phyloP scores from a whole-genome alignment of 2,113 vertebrate genomes.

The Leucosticte australis region DNA sequence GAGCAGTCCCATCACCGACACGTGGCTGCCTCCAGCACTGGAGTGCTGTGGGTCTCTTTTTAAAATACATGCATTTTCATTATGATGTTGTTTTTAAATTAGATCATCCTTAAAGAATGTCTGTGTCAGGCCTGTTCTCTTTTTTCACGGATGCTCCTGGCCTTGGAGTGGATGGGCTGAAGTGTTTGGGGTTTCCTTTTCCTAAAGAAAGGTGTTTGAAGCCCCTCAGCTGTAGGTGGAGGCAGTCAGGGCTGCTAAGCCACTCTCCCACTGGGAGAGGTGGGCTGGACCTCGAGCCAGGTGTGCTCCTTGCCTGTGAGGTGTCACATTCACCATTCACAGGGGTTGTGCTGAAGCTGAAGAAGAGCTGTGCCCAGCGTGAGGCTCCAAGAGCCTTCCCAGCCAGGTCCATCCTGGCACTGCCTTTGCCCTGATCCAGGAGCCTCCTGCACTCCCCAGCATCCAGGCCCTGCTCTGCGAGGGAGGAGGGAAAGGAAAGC shows the following conservation, averaged over 20 bases:
- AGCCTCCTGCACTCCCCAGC: background rate
- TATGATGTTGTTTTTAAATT: slow-evolving; percentile 32
- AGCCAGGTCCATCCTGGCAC: fast-evolving
- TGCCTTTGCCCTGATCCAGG: background rate
- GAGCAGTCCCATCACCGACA: background rate
- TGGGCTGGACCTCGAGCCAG: fast-evolving
- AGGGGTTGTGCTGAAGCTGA: background rate
- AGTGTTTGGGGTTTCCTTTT: background rate
- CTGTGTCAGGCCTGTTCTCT: slow-evolving; percentile 2
- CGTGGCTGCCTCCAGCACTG: background rate
- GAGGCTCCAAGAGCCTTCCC: background rate
- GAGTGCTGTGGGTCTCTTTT: background rate
- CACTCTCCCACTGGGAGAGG: background rate
- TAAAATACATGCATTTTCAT: background rate
- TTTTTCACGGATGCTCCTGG: background rate
- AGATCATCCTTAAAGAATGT: slow-evolving; percentile 48
- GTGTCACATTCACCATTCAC: fast-evolving
- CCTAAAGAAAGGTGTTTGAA: background rate
- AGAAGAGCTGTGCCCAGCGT: fast-evolving
- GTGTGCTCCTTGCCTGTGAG: too few species aligned
- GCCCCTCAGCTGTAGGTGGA: background rate
- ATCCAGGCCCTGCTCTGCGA: fast-evolving
- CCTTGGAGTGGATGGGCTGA: background rate
- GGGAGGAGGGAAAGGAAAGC: background rate
- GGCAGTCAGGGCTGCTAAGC: background rate